Percentiles rank a stretch among this genome's conserved stretches.
Evolutionary conservation across 2,797 vertebrate species (phyloP).

Genomic region (Crenichthys baileyi): DNA sequence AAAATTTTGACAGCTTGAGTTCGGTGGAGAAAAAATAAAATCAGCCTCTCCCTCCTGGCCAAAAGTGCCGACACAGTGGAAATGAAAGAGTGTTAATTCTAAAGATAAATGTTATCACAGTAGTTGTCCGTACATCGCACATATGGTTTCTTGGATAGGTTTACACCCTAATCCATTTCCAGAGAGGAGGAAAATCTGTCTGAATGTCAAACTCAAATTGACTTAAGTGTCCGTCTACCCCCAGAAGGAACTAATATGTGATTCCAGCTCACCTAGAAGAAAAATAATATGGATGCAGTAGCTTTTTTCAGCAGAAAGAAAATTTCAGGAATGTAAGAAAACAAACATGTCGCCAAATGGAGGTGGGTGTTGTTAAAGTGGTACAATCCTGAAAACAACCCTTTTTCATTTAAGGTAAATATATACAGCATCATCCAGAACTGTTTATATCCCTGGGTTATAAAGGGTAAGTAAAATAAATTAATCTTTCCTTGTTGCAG

Average conservation of each 20-base stretch:
- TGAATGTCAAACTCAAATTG: slow-evolving; percentile 17
- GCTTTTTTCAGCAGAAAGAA: background rate
- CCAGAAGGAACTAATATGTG: background rate
- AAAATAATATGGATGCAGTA: slow-evolving; percentile 1
- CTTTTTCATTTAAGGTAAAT: background rate
- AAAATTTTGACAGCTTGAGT: slow-evolving; percentile 68
- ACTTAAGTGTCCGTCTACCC: slow-evolving; percentile 27
- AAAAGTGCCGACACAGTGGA: slow-evolving; percentile 73
- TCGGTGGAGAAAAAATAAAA: slow-evolving; percentile 36
- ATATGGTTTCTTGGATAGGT: slow-evolving; percentile 44
- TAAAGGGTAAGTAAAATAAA: no score
- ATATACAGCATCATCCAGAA: background rate
- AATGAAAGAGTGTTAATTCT: slow-evolving; percentile 60
- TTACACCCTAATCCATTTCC: slow-evolving; percentile 23
- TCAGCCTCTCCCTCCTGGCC: slow-evolving; percentile 40
- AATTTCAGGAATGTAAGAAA: slow-evolving; percentile 1
- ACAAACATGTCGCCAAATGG: background rate
- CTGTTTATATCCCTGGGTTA: background rate
- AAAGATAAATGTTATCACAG: slow-evolving; percentile 70
- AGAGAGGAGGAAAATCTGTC: slow-evolving; percentile 14
- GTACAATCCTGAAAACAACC: background rate
- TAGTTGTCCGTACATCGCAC: slow-evolving; percentile 29
- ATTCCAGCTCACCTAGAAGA: background rate
- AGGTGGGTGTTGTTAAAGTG: background rate
- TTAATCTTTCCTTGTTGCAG: background rate